Evolutionary conservation across 2,888 invertebrate species (phyloP), one percentile per base, ranked within the genome.

Genomic region (Macroteleia sp.): DNA sequence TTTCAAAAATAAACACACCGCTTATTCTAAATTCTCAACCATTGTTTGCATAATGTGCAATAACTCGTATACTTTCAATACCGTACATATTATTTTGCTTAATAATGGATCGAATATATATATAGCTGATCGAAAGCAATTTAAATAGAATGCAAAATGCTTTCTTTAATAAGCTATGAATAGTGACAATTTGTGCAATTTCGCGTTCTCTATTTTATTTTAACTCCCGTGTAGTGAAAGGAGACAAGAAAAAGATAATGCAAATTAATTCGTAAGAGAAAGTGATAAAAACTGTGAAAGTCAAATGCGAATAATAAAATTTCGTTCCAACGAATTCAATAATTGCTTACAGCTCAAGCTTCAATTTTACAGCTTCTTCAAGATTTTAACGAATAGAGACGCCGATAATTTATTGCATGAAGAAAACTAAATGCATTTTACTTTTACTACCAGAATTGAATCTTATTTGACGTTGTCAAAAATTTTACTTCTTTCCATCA

Each of bases 311-410:
- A 25, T 75, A 79, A 80, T 77, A 71, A 82, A 84, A 71, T 83
- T 83, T 84, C 84, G 82, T 85, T 86, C 77, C 77, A 52, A 70
- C 74, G 41, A 84, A 85, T 84, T 82, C 82, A 84, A 83, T 83
- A 81, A 82, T 82, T 83, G 84, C 81, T 84, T 83, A 84, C 84
- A 81, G 73, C 52, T 82, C 81, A 81, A 79, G 52, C 52, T 83
- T 79, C 81, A 54, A 78, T 83, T 83, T 82, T 78, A 82, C 67
- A 67, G 67, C 57, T 59, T 48, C 25, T 3, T 25, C 25, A 6
- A 25, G 25, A 5, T 6, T 25, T 6, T 25, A 25, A 25, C 25
- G 6, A 25, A 25, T 25, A 6, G 6, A 5, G 6, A 3, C 6
- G 25, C 3, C 25, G 3, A 25, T 25, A 25, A 25, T 25, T 25